Evolutionary conservation across 2,113 vertebrate genomes (phyloP), one percentile per base, ranked within the genome.

Genomic region (Octodon degus): DNA sequence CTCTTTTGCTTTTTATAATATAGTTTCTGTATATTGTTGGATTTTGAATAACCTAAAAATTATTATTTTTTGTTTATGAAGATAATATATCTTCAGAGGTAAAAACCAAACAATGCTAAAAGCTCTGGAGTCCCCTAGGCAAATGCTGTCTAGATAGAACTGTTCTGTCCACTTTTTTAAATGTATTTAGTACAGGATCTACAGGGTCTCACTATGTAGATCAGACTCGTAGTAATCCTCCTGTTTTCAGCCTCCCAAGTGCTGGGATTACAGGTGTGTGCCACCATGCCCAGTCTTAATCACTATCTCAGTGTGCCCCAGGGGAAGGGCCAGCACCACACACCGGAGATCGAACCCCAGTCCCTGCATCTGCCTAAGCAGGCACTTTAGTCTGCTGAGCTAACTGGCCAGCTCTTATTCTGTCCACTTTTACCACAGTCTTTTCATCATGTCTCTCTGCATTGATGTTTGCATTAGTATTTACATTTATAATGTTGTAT

Each of bases 61-160:
- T 83, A 81, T 76, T 22, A 10, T 67, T 80, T 82, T 96, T 74
- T 92, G 20, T 91, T 94, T 96, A 77, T 87, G 22, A 91, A 65
- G n/a, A 32, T 79, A 93, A 88, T 74, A 86, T 30, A 43, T 95
- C 12, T 82, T 96, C 50, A 1, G 34, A 34, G 89, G 5, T 77
- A 92, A 60, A 96, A 86, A 91, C 72, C 14, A 97, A 80, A 86
- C 62, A 70, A 30, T 47, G 62, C 63, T 94, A 47, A 94, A 84
- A 89, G 63, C 55, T 25, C 65, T 80, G 47, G 92, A 63, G 24
- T 90, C 25, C 62, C 22, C 16, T 53, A 77, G 85, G 86, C 4
- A 17, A 2, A 68, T 76, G 32, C 43, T 7, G 88, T 40, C 60
- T 40, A 93, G 62, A 83, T 47, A 63, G 17, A 84, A 62, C 47